Evolutionary conservation across 2,888 invertebrate species (phyloP).

Genomic region (Bombylius discolor): DNA sequence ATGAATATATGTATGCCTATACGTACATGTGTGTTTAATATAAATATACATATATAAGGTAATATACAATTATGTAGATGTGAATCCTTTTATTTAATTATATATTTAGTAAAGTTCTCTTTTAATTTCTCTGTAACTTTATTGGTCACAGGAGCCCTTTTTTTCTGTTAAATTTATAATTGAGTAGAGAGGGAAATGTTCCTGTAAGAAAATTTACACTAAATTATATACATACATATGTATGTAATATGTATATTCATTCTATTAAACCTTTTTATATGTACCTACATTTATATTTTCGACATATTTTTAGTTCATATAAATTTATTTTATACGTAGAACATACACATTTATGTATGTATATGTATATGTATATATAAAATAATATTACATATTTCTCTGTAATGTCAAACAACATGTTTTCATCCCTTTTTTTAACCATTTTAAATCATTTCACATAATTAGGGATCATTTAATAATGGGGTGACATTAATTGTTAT

Average conservation of each 20-base stretch:
- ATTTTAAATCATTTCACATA: conserved; percentile 35
- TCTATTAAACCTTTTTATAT: too few species aligned
- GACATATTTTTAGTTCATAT: too few species aligned
- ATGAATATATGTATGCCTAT: not conserved
- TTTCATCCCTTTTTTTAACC: conserved; percentile 11
- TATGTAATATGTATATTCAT: too few species aligned
- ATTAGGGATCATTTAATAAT: conserved; percentile 38
- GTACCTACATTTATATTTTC: too few species aligned
- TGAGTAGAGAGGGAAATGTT: too few species aligned
- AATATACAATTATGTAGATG: too few species aligned
- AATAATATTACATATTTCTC: not conserved
- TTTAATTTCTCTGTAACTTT: conserved; percentile 4
- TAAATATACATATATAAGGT: too few species aligned
- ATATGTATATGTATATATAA: not conserved
- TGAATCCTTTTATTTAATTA: too few species aligned
- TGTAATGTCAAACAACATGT: not conserved
- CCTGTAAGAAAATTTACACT: not conserved
- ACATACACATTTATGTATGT: not conserved
- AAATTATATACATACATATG: too few species aligned
- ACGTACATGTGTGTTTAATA: too few species aligned
- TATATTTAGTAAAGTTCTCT: not conserved
- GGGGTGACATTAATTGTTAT: conserved; percentile 38
- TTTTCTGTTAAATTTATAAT: too few species aligned
- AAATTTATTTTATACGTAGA: too few species aligned
- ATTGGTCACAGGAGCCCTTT: conserved; percentile 2